Evolutionary conservation across 2,888 invertebrate genomes (phyloP).

Genomic region (Cephonodes hylas): DNA sequence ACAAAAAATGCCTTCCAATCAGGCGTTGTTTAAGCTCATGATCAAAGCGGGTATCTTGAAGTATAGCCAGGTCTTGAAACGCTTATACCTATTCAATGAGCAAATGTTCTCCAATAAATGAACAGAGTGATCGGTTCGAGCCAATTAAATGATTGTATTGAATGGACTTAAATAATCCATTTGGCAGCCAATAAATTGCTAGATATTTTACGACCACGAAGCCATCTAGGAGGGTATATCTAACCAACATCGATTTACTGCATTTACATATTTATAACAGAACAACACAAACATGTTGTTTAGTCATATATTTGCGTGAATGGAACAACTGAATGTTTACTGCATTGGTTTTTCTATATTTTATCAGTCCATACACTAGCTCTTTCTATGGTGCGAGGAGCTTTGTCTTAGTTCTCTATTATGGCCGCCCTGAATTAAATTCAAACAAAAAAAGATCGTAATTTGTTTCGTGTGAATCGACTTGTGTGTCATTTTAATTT

Average conservation of each 20-base stretch:
- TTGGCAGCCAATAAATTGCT: conserved; percentile 16
- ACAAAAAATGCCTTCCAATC: neutral
- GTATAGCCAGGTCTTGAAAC: conserved; percentile 27
- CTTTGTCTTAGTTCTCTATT: too few species aligned
- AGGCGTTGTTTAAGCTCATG: conserved; percentile 16
- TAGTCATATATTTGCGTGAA: neutral
- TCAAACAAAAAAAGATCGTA: too few species aligned
- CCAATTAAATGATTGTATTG: conserved; percentile 38
- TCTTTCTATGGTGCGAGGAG: too few species aligned
- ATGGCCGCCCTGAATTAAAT: neutral
- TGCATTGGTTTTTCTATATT: neutral
- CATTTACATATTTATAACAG: neutral
- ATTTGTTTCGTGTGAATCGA: neutral
- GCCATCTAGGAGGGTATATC: neutral
- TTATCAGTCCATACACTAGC: too few species aligned
- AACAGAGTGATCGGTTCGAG: conserved; percentile 38
- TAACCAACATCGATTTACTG: neutral
- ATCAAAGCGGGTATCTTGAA: conserved; percentile 23
- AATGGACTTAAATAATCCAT: conserved; percentile 30
- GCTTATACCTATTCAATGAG: conserved; percentile 37
- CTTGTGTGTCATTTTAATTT: neutral
- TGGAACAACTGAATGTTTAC: neutral
- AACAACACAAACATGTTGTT: neutral
- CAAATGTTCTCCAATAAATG: conserved; percentile 45
- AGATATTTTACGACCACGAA: neutral